A percentile compares a stretch with the other conserved stretches of the same genome.
These are phyloP conservation scores for Poeciliopsis gracilis DNA, from an alignment of 2,797 vertebrate species.

Conservation along the genomic window DNA sequence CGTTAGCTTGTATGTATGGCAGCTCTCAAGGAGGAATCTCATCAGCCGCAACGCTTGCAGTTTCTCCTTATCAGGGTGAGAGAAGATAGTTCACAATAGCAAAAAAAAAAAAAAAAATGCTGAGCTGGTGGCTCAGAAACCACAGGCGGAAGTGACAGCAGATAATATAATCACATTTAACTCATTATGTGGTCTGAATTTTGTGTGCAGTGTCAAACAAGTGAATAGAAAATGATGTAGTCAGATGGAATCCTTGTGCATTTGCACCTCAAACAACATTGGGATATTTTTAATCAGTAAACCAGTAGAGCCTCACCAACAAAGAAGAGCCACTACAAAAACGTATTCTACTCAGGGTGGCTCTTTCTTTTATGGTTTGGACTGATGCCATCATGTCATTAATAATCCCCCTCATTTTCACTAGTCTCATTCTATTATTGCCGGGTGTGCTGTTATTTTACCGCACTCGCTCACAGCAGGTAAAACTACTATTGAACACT, in stretches of 20 bases:
- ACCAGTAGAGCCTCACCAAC: slow-evolving; percentile 11
- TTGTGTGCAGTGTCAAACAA: slow-evolving; percentile 45
- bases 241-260: slow-evolving; percentile 20
- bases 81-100: slow-evolving; percentile 65
- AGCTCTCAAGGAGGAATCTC: slow-evolving; percentile 68
- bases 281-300: neutral
- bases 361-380: slow-evolving; percentile 43
- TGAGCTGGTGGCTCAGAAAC: slow-evolving; percentile 60
- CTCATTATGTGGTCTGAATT: slow-evolving; percentile 40
- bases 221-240: slow-evolving; percentile 28
- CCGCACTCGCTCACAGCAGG: slow-evolving; percentile 17
- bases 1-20: slow-evolving; percentile 58
- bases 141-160: slow-evolving; percentile 50
- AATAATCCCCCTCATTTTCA: slow-evolving; percentile 52
- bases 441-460: slow-evolving; percentile 38
- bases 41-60: slow-evolving; percentile 66
- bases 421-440: slow-evolving; percentile 44
- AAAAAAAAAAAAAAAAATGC: slow-evolving; percentile 46
- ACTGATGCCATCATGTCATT: slow-evolving; percentile 56
- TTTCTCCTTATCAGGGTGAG: slow-evolving; percentile 73
- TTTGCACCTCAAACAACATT: neutral
- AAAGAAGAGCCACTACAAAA: slow-evolving; percentile 62
- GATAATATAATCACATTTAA: slow-evolving; percentile 54
- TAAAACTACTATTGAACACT: neutral
- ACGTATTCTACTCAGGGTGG: slow-evolving; percentile 39